Base-by-base conservation (phyloP, 1,140 invertebrate genomes). In the Penaeus indicus region DNA sequence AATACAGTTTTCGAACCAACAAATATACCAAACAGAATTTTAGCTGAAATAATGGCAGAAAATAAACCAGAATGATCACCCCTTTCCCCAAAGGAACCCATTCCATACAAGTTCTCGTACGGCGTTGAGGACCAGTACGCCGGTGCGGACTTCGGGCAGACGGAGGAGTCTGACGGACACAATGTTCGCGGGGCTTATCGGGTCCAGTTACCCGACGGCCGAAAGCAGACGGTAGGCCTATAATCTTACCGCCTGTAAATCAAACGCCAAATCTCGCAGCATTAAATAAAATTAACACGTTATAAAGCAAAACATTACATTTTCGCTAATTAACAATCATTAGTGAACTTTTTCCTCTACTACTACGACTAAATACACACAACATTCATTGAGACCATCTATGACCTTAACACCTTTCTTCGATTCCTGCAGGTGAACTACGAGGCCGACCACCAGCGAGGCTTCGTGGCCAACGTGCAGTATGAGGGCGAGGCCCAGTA, bases 371-470 rank as follows among this genome's bases (percentile, higher is more conserved):
- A 75, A 38, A 0, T 16, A 75, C 11, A 8, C 25, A 75, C 1
- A 75, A 0, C 11, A 75, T 16, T 75, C 18, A 18, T 75, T 11
- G 16, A 4, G 38, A 42, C 38, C 69, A 16, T 16, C 69, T 16
- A 75, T 18, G 38, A 75, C 11, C 13, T 13, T 13, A 13, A 11
- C 69, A 54, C 54, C 54, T 47, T 62, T 47, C 19, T 32, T 21
- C 25, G 19, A 27, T 42, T 11, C 7, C 54, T 77, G 3, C 38
- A 90, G 89, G 91, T 92, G 42, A 90, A 91, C 27, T 92, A 92
- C 87, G 63, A 85, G 11, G 92, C 92, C 19, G 92, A 92, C 80
- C 90, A 90, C 75, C 61, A 91, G 32, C 85, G 83, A 54, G 92
- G 91, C 21, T 92, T 91, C 86, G 86, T 88, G 27, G 91, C 91